Evolutionary conservation across 2,797 vertebrate species (phyloP), one percentile per base, ranked within the genome.

Genomic region (Spondyliosoma cantharus): DNA sequence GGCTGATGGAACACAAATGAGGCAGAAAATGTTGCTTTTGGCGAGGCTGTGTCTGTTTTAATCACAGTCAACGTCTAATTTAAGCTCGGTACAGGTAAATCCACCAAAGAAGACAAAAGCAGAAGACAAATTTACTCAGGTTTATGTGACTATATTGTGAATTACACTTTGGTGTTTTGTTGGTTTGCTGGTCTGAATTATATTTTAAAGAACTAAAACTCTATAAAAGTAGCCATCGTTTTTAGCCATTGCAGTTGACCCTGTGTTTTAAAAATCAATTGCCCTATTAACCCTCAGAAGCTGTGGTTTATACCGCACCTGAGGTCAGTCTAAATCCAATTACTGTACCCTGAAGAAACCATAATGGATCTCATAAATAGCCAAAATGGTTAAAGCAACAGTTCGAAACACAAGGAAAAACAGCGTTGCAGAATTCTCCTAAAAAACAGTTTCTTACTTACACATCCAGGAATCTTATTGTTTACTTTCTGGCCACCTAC

Each of bases 1-100:
- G 46, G 54, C 27, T 82, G 74, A 78, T 46, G 46, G 56, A 73
- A 37, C 37, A 66, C 49, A 60, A 74, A 71, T 73, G 60, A 77
- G 42, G n/a, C 69, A 61, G 57, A 58, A 49, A 62, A 62, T 37
- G 19, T 54, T 46, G 66, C 19, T 74, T 52, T 68, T 29, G 27
- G 13, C 22, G 57, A 53, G 37, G 54, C 15, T 7, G n/a, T 71
- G 8, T 80, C 12, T 53, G 50, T 69, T 70, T 66, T 59, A 82
- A 75, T 76, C 53, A 72, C 45, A 24, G 16, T 50, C 32, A 67
- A 37, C 7, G 32, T 37, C 19, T 62, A 24, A 57, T 56, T 22
- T 14, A 45, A 42, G 14, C 46, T 52, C 3, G 8, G 17, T 17
- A 32, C n/a, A 56, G 14, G 50, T 16, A 27, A 2, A 59, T 48